phyloP scores from a whole-genome alignment of 2,797 vertebrate species.

The Malurus leucopterus region DNA sequence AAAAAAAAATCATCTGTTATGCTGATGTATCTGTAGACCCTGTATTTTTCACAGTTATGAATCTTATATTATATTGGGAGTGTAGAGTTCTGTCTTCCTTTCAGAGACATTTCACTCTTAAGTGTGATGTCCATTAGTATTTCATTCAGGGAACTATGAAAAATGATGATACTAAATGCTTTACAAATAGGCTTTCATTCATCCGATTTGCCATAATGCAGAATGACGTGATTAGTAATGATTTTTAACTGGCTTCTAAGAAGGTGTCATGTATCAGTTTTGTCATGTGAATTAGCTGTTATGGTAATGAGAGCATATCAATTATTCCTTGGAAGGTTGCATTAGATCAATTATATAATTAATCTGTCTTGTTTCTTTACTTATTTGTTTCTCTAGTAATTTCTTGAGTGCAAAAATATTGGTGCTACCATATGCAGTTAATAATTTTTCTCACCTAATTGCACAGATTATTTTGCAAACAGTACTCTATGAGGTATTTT shows the following conservation, averaged over 20 bases:
- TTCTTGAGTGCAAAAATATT: background rate
- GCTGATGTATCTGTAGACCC: background rate
- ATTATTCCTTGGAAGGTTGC: slow-evolving; percentile 2
- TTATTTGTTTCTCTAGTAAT: slow-evolving; percentile 1
- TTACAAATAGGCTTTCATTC: slow-evolving; percentile 45
- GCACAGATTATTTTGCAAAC: background rate
- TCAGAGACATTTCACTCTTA: background rate
- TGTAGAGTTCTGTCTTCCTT: background rate
- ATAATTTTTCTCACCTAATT: background rate
- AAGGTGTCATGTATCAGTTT: slow-evolving; percentile 43
- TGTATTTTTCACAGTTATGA: background rate
- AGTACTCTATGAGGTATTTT: background rate
- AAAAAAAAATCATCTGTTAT: background rate
- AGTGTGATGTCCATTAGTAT: slow-evolving; percentile 5
- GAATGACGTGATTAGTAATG: slow-evolving; percentile 35
- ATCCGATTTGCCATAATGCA: slow-evolving; percentile 23
- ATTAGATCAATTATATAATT: slow-evolving; percentile 42
- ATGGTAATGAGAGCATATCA: slow-evolving; percentile 28
- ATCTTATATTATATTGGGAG: background rate
- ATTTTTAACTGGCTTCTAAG: slow-evolving; percentile 42
- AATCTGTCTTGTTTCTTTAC: slow-evolving; percentile 14
- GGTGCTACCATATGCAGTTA: background rate
- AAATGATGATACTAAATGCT: slow-evolving; percentile 32
- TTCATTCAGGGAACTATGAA: slow-evolving; percentile 6
- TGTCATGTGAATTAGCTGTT: slow-evolving; percentile 21